Conservation (phyloP, 2,797 vertebrate species). For the Tapera naevia region DNA sequence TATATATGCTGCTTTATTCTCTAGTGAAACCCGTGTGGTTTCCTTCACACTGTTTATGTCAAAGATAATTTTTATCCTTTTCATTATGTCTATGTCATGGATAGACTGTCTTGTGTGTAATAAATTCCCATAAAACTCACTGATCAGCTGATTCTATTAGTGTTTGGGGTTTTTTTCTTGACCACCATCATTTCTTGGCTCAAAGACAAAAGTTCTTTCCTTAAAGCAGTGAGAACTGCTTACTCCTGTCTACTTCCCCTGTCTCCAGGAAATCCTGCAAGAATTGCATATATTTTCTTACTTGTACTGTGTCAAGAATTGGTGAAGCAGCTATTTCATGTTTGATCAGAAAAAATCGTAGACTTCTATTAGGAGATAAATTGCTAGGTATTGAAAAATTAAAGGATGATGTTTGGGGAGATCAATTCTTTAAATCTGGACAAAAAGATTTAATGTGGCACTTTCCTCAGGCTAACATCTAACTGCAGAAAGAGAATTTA, state of each 20-base stretch:
- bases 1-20: neutral
- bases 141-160: neutral
- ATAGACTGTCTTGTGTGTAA: neutral
- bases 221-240: neutral
- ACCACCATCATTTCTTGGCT: neutral
- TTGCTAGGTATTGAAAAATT: neutral
- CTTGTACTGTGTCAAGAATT: neutral
- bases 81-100: neutral
- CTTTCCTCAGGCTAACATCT: neutral
- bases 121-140: neutral
- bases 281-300: neutral
- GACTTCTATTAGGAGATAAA: neutral
- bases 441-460: neutral
- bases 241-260: neutral
- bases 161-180: too few species aligned
- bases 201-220: neutral
- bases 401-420: neutral
- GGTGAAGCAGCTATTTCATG: neutral
- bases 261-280: neutral
- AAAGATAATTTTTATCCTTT: neutral
- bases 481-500: neutral
- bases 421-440: neutral
- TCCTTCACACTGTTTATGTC: neutral
- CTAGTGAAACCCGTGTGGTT: neutral
- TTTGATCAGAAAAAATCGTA: neutral